These are phyloP conservation scores for Calidris pugnax DNA, from an alignment of 2,113 vertebrate genomes.

Conservation along the genomic window DNA sequence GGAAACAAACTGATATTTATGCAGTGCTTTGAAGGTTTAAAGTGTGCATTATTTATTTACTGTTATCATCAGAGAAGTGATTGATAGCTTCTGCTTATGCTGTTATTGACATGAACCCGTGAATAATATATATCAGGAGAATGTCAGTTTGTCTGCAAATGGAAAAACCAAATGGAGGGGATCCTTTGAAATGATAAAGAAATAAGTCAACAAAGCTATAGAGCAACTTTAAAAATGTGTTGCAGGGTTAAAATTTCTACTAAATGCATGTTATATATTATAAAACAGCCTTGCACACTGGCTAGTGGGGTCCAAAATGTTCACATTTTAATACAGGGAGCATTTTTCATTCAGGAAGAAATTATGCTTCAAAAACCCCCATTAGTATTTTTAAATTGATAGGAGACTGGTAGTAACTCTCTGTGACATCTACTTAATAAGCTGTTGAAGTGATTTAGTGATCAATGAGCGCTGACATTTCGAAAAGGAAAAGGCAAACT, in stretches of 20 bases:
- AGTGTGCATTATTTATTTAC: constrained; percentile 56
- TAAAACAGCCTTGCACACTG: background rate
- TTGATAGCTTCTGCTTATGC: constrained; percentile 5
- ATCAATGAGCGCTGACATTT: constrained; percentile 63
- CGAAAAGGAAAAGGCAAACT: constrained; percentile 57
- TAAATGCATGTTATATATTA: background rate
- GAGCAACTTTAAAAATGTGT: background rate
- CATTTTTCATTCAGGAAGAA: constrained; percentile 55
- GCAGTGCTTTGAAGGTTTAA: constrained; percentile 45
- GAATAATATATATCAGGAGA: constrained; percentile 11
- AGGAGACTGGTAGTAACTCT: constrained; percentile 48
- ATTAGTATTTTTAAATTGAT: constrained; percentile 61
- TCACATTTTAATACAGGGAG: background rate
- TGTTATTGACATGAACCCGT: constrained; percentile 31
- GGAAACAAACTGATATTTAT: constrained; percentile 50
- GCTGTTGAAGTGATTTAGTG: constrained; percentile 67
- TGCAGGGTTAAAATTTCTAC: background rate
- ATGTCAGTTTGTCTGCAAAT: constrained; percentile 26
- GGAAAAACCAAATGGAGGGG: constrained; percentile 13
- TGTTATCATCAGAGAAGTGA: constrained; percentile 34
- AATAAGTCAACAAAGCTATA: constrained; percentile 2
- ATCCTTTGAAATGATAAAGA: constrained; percentile 26
- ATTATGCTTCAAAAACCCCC: background rate
- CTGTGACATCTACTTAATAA: constrained; percentile 72
- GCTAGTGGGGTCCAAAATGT: background rate